Evolutionary conservation across 2,113 vertebrate genomes (phyloP), one percentile per base, ranked within the genome.

Genomic region (Hipposideros armiger): DNA sequence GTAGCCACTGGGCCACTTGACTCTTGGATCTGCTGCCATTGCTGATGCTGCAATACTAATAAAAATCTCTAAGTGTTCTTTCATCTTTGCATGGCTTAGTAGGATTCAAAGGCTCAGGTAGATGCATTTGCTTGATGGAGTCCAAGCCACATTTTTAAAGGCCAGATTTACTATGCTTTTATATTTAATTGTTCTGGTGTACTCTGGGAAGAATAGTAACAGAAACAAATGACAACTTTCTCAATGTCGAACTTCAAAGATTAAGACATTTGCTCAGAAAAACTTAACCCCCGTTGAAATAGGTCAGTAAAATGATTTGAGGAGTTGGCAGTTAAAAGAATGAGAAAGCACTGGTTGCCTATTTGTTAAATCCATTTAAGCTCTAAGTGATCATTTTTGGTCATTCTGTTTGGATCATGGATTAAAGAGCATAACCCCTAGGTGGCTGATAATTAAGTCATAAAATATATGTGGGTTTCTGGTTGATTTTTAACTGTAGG

Each of bases 301-400:
- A 82, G 74, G 58, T 80, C 76, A 95, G 90, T 84, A 47, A 94
- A 58, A 58, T 74, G 82, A 89, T 70, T 62, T 78, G 58, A 64
- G 32, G 54, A 87, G 11, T 45, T 84, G 22, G 26, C 22, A 72
- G 74, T 56, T 93, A 64, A 45, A 50, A 86, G 64, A 91, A 87
- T 52, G 56, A 74, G 72, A 90, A 81, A 19, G 4, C 4, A 36
- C 24, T n/a, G 10, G 32, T 66, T 40, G 36, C 1, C 0, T 73
- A 66, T 87, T 93, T 80, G 82, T 70, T 90, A 82, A 76, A 42
- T 54, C 16, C 16, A 66, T 11, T 76, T 92, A 92, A 45, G 10
- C 8, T 69, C 28, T 32, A 40, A 78, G 26, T 62, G 62, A 47
- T 45, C 74, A 56, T 81, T 87, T 94, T 90, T 16, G 6, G n/a